Percentiles rank a stretch among this genome's conserved stretches.
These are phyloP conservation scores for Martes martes DNA, from an alignment of 2,113 vertebrate genomes.

Conservation along the genomic window DNA sequence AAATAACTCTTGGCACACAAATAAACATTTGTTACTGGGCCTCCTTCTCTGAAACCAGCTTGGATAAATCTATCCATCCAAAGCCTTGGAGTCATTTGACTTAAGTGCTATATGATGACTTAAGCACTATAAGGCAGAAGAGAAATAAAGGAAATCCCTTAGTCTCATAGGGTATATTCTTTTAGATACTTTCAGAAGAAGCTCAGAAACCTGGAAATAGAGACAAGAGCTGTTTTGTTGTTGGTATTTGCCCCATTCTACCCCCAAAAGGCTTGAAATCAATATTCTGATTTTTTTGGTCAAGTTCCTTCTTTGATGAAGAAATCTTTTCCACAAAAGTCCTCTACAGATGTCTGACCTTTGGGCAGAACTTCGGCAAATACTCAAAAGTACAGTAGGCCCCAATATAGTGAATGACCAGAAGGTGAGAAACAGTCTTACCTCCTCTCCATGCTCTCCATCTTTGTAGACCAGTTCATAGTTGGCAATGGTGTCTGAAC, in stretches of 20 bases:
- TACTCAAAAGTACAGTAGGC: neutral
- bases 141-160: neutral
- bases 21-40: neutral
- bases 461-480: slow-evolving; percentile 97
- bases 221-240: neutral
- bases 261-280: neutral
- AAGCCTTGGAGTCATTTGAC: neutral
- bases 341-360: neutral
- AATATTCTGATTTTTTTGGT: neutral
- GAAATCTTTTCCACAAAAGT: neutral
- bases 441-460: slow-evolving; percentile 96
- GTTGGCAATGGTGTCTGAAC: slow-evolving; percentile 94
- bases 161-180: neutral
- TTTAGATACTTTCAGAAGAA: neutral
- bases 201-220: neutral
- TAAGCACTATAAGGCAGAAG: neutral
- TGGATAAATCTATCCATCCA: neutral
- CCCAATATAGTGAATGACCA: accelerated
- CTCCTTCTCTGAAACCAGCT: neutral
- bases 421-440: slow-evolving; percentile 63
- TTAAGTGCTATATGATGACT: neutral
- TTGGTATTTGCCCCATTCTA: neutral
- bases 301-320: neutral
- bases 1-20: neutral
- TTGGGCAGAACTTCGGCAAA: neutral